Evolutionary conservation across 1,140 invertebrate species (phyloP).

Genomic region (Dendrolimus punctatus): DNA sequence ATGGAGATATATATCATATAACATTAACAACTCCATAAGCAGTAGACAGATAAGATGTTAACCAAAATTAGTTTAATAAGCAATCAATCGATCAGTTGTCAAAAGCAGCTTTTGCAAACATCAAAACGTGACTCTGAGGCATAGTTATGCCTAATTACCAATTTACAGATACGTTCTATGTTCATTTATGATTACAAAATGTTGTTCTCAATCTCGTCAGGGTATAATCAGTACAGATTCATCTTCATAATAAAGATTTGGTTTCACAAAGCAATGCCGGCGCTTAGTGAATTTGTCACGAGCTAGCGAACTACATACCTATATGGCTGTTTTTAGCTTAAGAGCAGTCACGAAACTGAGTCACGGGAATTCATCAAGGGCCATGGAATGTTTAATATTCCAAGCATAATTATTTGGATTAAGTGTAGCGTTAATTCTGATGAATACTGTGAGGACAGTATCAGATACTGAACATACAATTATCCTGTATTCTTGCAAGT

Average conservation of each 20-base stretch:
- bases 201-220: too few relatives aligned
- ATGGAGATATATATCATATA: too few relatives aligned
- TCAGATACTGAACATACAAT: too few relatives aligned
- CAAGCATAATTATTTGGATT: too few relatives aligned
- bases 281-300: slow-evolving; percentile 29
- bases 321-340: too few relatives aligned
- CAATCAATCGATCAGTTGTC: slow-evolving; percentile 10
- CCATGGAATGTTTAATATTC: too few relatives aligned
- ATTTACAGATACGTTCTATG: slow-evolving; percentile 16
- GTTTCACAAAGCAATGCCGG: slow-evolving; percentile 7
- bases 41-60: too few relatives aligned
- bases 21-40: too few relatives aligned
- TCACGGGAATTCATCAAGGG: slow-evolving; percentile 9
- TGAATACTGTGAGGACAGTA: too few relatives aligned
- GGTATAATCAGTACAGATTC: slow-evolving; percentile 7
- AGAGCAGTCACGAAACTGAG: slow-evolving; percentile 24
- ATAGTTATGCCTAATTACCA: slow-evolving; percentile 34
- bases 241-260: slow-evolving; percentile 8
- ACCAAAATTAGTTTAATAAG: too few relatives aligned
- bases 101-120: slow-evolving; percentile 8
- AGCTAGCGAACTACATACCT: slow-evolving; percentile 20
- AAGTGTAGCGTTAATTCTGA: too few relatives aligned
- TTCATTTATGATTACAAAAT: not conserved
- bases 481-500: too few relatives aligned
- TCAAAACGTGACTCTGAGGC: slow-evolving; percentile 34